phyloP scores from a whole-genome alignment of 1,140 invertebrate species.

The fruit fly (Drosophila melanogaster) region Release_6_plus_ISO1_MT NT_033777.3:25705001-25705500 shows the following conservation, averaged over 20 bases:
- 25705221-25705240: conserved; percentile 27
- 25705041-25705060: conserved; percentile 79
- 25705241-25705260: conserved; percentile 51
- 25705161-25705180: background rate
- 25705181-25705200: conserved; percentile 57
- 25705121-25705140: conserved; percentile 77
- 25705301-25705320: background rate
- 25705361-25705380: conserved; percentile 28
- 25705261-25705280: conserved; percentile 70
- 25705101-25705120: conserved; percentile 69
- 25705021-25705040: conserved; percentile 70
- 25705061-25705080: conserved; percentile 13
- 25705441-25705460: conserved; percentile 50
- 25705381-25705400: conserved; percentile 1
- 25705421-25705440: conserved; percentile 69
- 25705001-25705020: conserved; percentile 10
- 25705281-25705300: conserved; percentile 51
- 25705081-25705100: conserved; percentile 17
- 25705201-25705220: conserved; percentile 61
- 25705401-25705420: conserved; percentile 75
- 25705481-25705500: conserved; percentile 41
- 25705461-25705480: conserved; percentile 69
- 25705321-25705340: background rate
- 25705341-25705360: conserved; percentile 17
- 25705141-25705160: conserved; percentile 47